These are phyloP conservation scores for Macaca mulatta DNA, from an alignment of 2,113 vertebrate genomes.

Conservation along the genomic window DNA sequence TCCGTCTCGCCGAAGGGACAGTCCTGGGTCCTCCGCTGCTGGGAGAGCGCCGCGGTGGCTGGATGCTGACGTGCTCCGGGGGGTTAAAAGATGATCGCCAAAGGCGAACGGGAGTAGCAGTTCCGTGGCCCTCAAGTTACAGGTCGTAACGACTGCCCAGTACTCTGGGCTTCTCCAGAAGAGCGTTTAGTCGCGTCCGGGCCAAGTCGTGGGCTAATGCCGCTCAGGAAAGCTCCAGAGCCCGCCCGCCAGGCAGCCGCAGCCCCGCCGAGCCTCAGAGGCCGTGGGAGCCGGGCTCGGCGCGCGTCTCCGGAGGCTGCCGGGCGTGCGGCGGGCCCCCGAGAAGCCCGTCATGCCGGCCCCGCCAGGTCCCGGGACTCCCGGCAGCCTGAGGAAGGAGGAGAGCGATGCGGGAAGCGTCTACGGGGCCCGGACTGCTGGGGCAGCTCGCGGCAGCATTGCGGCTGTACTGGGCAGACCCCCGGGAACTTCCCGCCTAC, in stretches of 20 bases:
- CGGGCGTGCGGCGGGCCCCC: constrained; percentile 48
- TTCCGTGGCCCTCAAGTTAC: constrained; percentile 40
- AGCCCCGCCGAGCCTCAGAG: constrained; percentile 64
- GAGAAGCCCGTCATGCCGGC: constrained; percentile 68
- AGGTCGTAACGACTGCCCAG: constrained; percentile 25
- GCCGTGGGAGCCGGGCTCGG: constrained; percentile 70
- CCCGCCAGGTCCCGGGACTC: constrained; percentile 48
- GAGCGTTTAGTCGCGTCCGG: constrained; percentile 28
- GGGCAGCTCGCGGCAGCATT: constrained; percentile 57
- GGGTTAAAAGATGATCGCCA: constrained; percentile 64
- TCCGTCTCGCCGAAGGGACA: constrained; percentile 54
- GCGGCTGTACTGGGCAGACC: constrained; percentile 4
- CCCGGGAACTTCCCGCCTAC: constrained; percentile 66
- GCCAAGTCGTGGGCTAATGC: constrained; percentile 52
- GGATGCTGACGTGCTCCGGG: constrained; percentile 66
- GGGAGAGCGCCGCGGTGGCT: constrained; percentile 60
- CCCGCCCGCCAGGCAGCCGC: constrained; percentile 23
- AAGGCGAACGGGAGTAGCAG: constrained; percentile 51
- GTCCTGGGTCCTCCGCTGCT: constrained; percentile 28
- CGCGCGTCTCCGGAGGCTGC: constrained; percentile 57
- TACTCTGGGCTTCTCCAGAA: constrained; percentile 28
- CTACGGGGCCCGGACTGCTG: not conserved
- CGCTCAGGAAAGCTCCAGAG: constrained; percentile 10
- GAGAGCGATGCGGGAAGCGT: not conserved
- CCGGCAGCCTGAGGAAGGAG: not conserved